Evolutionary conservation across 2,113 vertebrate species (phyloP).

Genomic region (Diphyllodes magnificus): DNA sequence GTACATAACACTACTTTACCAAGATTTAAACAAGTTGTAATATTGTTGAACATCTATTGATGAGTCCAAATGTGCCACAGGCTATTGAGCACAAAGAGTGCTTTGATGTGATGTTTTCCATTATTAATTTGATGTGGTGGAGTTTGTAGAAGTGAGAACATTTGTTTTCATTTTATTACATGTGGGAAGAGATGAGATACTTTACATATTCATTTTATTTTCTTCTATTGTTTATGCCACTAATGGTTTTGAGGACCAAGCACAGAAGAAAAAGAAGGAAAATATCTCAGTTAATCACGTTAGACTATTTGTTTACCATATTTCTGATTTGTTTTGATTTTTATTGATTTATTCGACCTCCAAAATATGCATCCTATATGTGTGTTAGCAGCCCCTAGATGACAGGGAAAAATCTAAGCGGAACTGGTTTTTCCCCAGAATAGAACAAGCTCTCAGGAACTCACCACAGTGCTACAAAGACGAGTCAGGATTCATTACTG

Average conservation of each 20-base stretch:
- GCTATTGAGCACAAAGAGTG: conserved; percentile 72
- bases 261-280: not conserved
- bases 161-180: conserved; percentile 65
- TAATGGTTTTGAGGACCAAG: not conserved
- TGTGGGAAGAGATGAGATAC: not conserved
- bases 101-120: conserved; percentile 72
- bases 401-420: not conserved
- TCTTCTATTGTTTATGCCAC: not conserved
- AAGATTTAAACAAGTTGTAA: conserved; percentile 80
- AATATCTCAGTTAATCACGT: not conserved
- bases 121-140: conserved; percentile 76
- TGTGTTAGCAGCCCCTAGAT: not conserved
- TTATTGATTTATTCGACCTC: conserved; percentile 41
- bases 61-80: conserved; percentile 75
- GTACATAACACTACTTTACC: conserved; percentile 76
- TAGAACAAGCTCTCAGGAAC: not conserved
- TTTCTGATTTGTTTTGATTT: not conserved
- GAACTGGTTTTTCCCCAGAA: not conserved
- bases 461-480: not conserved
- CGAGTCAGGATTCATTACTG: not conserved
- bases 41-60: conserved; percentile 81
- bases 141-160: conserved; percentile 62
- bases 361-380: not conserved
- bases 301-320: not conserved
- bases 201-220: conserved; percentile 50